Base-by-base conservation (phyloP, 2,888 invertebrate genomes). In the Pinctada fucata region DNA sequence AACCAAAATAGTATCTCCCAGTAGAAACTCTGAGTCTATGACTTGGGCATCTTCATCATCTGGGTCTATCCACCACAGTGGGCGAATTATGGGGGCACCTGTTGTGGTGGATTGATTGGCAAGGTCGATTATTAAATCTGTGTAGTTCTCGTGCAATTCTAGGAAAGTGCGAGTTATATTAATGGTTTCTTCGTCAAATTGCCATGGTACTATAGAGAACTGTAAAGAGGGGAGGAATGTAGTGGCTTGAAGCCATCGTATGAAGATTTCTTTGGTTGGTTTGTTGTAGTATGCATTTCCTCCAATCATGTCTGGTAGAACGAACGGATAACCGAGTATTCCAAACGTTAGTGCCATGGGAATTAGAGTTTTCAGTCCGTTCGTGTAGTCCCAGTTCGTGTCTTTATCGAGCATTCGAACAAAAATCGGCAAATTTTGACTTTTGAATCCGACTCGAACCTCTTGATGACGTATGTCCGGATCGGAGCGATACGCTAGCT, bases 151-250 rank as follows among this genome's bases (percentile, higher is more conserved):
- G 49, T 88, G 90, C 6, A 91, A 78, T 3, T 85, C n/a, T 8
- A 87, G 78, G 70, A 84, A 88, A 8, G 83, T 81, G n/a, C 79
- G 80, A 1, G 88, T 78, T 3, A 90, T 86, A 2, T 84, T 72
- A 3, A 86, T 73, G 1, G 85, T 79, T 10, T 85, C 85, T 3
- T 87, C 85, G 31, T 88, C 83, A 78, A 86, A 90, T 1, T 76
- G 72, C 88, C 97, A 0, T 94, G 93, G 91, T 0, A 86, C 86
- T 0, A 89, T 85, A 0, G 97, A 97, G 88, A 97, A 97, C 90
- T 97, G 96, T 93, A 98, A 96, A 0, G 97, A 96, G 0, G 99
- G 98, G 86, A 99, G 92, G 91, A 99, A 98, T 0, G 97, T 96
- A 2, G 96, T 96, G 88, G 98, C 93, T 89, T 97, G 95, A 67